phyloP scores from a whole-genome alignment of 2,113 vertebrate species.

The Spea multiplicata region DNA sequence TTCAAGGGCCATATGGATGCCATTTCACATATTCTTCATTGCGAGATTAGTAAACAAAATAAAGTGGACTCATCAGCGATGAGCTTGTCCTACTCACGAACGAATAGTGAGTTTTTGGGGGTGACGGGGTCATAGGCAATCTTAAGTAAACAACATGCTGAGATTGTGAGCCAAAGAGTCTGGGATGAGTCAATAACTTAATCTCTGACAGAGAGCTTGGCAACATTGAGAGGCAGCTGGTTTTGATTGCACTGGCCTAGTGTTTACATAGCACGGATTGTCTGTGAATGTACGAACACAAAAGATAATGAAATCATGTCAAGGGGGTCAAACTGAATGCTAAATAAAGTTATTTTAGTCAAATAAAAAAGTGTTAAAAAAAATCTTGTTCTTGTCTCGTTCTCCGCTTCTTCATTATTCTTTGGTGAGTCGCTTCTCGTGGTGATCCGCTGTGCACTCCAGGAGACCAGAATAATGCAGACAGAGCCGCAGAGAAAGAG shows the following conservation, averaged over 20 bases:
- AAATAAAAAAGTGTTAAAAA: too few relatives aligned
- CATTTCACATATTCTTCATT: too few relatives aligned
- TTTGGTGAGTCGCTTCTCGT: too few relatives aligned
- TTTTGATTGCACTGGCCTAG: conserved; percentile 17
- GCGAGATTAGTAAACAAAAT: too few relatives aligned
- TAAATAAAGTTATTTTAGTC: background rate
- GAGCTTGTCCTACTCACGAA: background rate
- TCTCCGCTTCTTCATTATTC: too few relatives aligned
- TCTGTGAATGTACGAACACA: conserved; percentile 9
- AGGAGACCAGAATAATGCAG: too few relatives aligned
- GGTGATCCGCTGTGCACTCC: too few relatives aligned
- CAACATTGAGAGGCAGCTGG: conserved; percentile 21
- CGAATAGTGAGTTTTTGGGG: conserved; percentile 1
- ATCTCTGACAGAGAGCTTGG: conserved; percentile 33
- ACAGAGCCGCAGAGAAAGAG: too few relatives aligned
- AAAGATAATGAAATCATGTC: conserved; percentile 22
- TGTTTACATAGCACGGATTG: conserved; percentile 40
- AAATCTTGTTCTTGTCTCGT: too few relatives aligned
- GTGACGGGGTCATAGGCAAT: conserved; percentile 31
- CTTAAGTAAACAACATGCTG: conserved; percentile 33
- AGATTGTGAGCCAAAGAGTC: conserved; percentile 29
- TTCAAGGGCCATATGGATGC: too few relatives aligned
- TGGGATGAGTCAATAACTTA: conserved; percentile 42
- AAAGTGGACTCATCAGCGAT: conserved; percentile 10
- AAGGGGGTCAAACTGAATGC: background rate